Conservation (phyloP, 2,888 invertebrate species). For the Drosophila mimica region DNA sequence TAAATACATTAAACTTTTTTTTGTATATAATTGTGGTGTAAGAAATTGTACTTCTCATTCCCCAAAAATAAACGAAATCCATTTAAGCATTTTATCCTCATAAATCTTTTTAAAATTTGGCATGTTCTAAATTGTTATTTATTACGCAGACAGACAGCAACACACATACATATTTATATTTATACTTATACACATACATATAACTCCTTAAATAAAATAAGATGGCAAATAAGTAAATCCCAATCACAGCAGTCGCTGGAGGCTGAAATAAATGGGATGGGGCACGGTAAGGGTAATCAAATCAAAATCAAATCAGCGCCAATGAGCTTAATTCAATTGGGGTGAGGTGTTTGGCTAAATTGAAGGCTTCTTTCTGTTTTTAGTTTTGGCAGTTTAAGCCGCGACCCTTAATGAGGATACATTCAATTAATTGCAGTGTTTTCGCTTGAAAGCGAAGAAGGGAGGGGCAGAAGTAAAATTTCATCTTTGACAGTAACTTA, state of each 20-base stretch:
- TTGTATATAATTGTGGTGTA: not conserved
- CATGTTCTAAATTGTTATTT: not conserved
- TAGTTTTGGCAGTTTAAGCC: not conserved
- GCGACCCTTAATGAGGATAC: conserved; percentile 45
- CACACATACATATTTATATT: too few relatives aligned
- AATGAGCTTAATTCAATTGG: conserved; percentile 45
- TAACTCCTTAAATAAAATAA: not conserved
- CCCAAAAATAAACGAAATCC: not conserved
- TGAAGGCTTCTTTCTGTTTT: conserved; percentile 1
- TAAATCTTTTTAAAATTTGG: not conserved
- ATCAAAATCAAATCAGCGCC: conserved; percentile 38
- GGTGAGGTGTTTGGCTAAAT: conserved; percentile 13
- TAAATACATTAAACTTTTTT: not conserved
- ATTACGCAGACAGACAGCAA: not conserved
- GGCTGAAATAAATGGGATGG: conserved; percentile 4
- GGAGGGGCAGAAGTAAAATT: not conserved
- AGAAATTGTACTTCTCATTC: not conserved
- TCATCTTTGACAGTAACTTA: conserved; percentile 4
- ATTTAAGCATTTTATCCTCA: not conserved
- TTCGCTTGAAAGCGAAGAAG: not conserved
- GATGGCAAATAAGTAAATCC: not conserved
- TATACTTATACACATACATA: not conserved
- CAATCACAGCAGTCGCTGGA: conserved; percentile 4
- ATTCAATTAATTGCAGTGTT: conserved; percentile 41
- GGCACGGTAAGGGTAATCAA: conserved; percentile 34